These are phyloP conservation scores for Heliconius cydno DNA, from an alignment of 2,888 invertebrate genomes.

Conservation along the genomic window DNA sequence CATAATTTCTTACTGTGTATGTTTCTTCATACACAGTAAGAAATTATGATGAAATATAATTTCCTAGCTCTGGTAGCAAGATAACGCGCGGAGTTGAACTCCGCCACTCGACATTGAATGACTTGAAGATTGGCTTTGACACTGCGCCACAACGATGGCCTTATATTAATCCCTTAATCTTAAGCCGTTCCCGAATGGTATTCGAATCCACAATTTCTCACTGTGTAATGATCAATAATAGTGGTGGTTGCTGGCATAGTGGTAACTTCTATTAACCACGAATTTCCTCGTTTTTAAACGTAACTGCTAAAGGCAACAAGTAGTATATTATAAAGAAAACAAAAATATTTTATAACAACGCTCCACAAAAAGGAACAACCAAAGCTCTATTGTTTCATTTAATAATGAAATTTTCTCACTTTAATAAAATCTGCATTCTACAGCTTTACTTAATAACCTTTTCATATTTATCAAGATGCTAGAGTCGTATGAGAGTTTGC, in stretches of 20 bases:
- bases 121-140: no score
- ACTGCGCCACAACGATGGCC: background rate
- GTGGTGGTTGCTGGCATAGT: background rate
- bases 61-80: no score
- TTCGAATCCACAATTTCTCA: no score
- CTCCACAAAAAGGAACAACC: constrained; percentile 10
- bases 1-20: no score
- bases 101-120: no score
- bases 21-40: no score
- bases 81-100: no score
- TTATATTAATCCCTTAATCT: background rate
- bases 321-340: background rate
- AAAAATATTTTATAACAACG: constrained; percentile 6
- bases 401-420: constrained; percentile 19
- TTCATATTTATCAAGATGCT: constrained; percentile 14
- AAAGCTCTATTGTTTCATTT: constrained; percentile 20
- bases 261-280: background rate
- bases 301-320: background rate
- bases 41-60: no score
- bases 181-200: background rate
- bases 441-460: constrained; percentile 17
- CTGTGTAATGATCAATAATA: no score
- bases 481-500: constrained; percentile 7
- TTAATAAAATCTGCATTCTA: constrained; percentile 22
- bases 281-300: background rate